Evolutionary conservation across 1,140 invertebrate species (phyloP).

Genomic region (Holcopasites calliopsidis): DNA sequence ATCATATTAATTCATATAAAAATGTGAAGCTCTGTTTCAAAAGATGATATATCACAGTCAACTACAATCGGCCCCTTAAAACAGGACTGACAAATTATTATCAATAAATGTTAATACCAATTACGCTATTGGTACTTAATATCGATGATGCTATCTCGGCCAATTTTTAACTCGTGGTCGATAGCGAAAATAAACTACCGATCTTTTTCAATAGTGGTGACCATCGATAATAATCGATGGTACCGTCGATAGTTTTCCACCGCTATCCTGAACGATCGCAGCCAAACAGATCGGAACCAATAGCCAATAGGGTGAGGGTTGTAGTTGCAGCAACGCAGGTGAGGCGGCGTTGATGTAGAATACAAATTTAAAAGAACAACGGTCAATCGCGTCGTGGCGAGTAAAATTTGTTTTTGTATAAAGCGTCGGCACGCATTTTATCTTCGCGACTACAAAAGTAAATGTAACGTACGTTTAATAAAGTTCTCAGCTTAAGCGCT

Average conservation of each 20-base stretch:
- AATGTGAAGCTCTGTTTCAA: neutral
- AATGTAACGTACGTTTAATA: neutral
- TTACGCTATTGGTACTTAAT: neutral
- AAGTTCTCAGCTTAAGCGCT: neutral
- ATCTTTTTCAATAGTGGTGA: no score
- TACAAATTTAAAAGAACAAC: slow-evolving; percentile 38
- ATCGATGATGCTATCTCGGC: no score
- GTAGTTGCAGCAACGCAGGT: neutral
- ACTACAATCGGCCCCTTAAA: no score
- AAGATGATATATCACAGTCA: neutral
- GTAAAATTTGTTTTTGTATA: neutral
- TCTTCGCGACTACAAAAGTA: neutral
- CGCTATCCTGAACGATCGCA: no score
- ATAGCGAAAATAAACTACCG: no score
- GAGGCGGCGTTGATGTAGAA: slow-evolving; percentile 4
- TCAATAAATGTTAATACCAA: neutral
- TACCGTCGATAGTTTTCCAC: no score
- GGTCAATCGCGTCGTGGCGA: neutral
- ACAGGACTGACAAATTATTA: neutral
- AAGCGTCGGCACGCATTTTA: neutral
- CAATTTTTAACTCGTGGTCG: no score
- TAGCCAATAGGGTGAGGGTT: neutral
- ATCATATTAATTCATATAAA: neutral
- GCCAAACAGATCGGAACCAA: no score
- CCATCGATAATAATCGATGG: no score